Base-by-base conservation (phyloP, 1,140 invertebrate genomes). In the Pissodes strobi region DNA sequence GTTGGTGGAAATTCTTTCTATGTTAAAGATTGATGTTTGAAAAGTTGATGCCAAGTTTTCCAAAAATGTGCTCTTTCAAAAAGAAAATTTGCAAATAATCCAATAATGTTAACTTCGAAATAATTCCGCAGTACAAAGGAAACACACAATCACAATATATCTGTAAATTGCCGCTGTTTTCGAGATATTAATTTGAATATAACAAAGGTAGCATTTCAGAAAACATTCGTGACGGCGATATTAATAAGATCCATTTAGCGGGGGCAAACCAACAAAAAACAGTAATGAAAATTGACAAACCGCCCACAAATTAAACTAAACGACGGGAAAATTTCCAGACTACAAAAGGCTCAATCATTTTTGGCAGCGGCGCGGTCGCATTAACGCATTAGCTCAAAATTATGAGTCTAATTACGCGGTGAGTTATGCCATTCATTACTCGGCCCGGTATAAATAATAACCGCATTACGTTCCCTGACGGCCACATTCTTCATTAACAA, bases 341-440 rank as follows among this genome's bases (percentile, higher is more conserved):
- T 53, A 64, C 61, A 64, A 64, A 64, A 65, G 70, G 69, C 72
- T 76, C 73, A 74, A 76, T 76, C 74, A 75, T 76, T 76, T 75
- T 74, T 74, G 71, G 69, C 70, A 69, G 56, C 60, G 64, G 66
- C 65, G 70, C 70, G 63, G 63, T 73, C 74, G 72, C 73, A 74
- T 73, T 75, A 74, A 70, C 72, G 72, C 73, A 76, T 75, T 76
- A 76, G 67, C 72, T 69, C 57, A 68, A 76, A 74, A 76, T 76
- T 76, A 76, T 75, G 74, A 76, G 68, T 74, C 74, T 76, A 76
- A 76, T 76, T 76, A 76, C 69, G 69, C 67, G 48, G 71, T 75
- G 74, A 76, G 72, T 76, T 75, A 75, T 76, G 73, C 72, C 74
- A 74, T 76, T 75, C 74, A 74, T 76, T 76, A 76, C 64, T 25